phyloP scores from a whole-genome alignment of 2,113 vertebrate genomes.

The Promerops cafer region DNA sequence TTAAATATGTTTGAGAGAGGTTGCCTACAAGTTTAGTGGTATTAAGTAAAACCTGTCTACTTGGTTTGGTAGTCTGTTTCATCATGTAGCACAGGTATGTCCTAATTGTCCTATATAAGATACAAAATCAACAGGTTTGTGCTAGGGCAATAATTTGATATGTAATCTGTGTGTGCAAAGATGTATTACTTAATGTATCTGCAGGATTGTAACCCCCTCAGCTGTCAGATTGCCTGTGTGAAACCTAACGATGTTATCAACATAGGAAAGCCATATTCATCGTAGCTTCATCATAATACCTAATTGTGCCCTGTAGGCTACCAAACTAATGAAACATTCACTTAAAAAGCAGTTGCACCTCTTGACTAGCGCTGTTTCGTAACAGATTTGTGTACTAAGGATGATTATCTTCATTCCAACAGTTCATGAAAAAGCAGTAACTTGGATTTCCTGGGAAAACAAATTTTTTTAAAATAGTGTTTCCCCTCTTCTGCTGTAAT shows the following conservation, averaged over 20 bases:
- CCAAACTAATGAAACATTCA: neutral
- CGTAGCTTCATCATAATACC: neutral
- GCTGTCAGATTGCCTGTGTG: neutral
- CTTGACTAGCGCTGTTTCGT: neutral
- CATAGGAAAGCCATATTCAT: conserved; percentile 18
- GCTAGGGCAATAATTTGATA: neutral
- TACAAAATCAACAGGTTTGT: neutral
- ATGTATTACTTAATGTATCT: neutral
- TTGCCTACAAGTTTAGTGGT: neutral
- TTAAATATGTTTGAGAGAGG: neutral
- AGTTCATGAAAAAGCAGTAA: neutral
- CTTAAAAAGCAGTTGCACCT: neutral
- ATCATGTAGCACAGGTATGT: neutral
- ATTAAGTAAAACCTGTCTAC: neutral
- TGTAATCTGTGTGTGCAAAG: neutral
- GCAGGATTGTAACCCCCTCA: neutral
- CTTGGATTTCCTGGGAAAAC: neutral
- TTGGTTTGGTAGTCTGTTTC: conserved; percentile 3
- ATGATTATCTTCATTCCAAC: neutral
- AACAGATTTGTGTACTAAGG: neutral
- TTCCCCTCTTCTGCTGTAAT: neutral
- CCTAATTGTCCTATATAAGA: neutral
- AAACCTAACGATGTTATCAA: neutral
- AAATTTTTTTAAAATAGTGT: neutral
- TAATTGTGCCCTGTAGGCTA: conserved; percentile 7